phyloP scores from a whole-genome alignment of 2,888 invertebrate genomes.

The Agrotis segetum region DNA sequence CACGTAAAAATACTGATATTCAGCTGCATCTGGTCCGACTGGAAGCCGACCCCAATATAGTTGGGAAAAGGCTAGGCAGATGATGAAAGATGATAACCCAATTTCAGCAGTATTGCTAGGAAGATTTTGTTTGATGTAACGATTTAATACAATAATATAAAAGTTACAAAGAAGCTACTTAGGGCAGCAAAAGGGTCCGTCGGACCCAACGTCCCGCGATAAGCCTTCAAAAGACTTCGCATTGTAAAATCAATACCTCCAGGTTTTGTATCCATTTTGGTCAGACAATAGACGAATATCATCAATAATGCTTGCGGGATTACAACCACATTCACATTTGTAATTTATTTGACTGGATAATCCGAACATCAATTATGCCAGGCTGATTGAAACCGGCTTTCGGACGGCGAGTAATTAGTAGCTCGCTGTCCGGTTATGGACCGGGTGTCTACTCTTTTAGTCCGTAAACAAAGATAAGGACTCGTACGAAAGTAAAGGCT shows the following conservation, averaged over 20 bases:
- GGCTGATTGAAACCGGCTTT: not conserved
- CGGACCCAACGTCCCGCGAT: constrained; percentile 2
- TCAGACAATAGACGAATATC: constrained; percentile 11
- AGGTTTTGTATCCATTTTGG: not conserved
- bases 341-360: not conserved
- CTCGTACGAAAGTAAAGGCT: too few relatives aligned
- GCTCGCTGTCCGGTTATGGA: too few relatives aligned
- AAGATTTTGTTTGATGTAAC: constrained; percentile 16
- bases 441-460: too few relatives aligned
- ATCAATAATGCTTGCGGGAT: constrained; percentile 4
- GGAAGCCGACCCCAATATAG: too few relatives aligned
- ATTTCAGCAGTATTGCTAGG: too few relatives aligned
- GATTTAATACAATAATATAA: constrained; percentile 8
- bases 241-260: constrained; percentile 13
- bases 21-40: too few relatives aligned
- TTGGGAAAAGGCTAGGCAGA: too few relatives aligned
- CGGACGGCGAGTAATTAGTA: too few relatives aligned
- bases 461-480: too few relatives aligned
- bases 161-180: constrained; percentile 13
- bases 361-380: not conserved
- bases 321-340: not conserved
- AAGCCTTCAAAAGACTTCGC: constrained; percentile 21
- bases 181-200: constrained; percentile 16
- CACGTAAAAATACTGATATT: too few relatives aligned
- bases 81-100: too few relatives aligned